Percentiles rank a stretch among this genome's conserved stretches.
Conservation (phyloP, 1,140 invertebrate genomes). For the Drosophila nannoptera region DNA sequence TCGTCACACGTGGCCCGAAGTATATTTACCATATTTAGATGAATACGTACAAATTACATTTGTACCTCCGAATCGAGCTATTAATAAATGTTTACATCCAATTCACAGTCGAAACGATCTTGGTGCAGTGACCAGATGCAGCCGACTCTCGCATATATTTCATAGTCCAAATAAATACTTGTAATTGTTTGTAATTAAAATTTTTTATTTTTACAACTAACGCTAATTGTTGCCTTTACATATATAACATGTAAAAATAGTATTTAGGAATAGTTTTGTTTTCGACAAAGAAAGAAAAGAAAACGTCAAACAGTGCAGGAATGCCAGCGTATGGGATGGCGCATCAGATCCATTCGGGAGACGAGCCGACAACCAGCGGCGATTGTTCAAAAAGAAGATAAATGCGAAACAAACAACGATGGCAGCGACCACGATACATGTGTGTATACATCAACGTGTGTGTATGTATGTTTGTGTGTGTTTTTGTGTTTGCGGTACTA, state of each 20-base stretch:
- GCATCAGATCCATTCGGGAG: not conserved
- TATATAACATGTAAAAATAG: slow-evolving; percentile 79
- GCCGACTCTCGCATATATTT: too few species aligned
- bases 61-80: slow-evolving; percentile 6
- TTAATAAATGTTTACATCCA: not conserved
- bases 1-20: too few species aligned
- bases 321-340: slow-evolving; percentile 16
- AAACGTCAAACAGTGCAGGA: slow-evolving; percentile 49
- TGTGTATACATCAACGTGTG: slow-evolving; percentile 9
- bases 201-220: slow-evolving; percentile 68
- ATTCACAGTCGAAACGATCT: not conserved
- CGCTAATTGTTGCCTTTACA: slow-evolving; percentile 71
- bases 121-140: too few species aligned
- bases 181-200: slow-evolving; percentile 28
- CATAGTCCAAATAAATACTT: too few species aligned
- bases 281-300: slow-evolving; percentile 38
- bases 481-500: not conserved
- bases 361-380: slow-evolving; percentile 3
- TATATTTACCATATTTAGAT: not conserved
- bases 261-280: slow-evolving; percentile 69
- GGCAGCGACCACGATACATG: slow-evolving; percentile 19
- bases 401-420: slow-evolving; percentile 57
- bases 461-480: slow-evolving; percentile 9
- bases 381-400: slow-evolving; percentile 42
- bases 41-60: slow-evolving; percentile 5